Percentiles rank a stretch among this genome's conserved stretches.
Conservation (phyloP, 2,113 vertebrate species). For the Gambusia affinis region DNA sequence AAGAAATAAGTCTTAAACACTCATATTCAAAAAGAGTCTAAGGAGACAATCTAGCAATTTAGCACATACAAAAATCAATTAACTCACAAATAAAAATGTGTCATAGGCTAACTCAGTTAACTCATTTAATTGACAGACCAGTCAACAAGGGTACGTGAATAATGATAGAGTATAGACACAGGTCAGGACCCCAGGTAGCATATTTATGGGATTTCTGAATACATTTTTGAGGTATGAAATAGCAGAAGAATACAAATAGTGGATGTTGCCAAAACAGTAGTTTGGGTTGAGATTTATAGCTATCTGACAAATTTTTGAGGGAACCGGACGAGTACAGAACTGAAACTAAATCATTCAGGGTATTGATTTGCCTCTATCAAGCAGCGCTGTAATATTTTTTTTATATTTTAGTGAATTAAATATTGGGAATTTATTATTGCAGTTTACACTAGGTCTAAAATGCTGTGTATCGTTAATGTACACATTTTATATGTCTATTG, state of each 20-base stretch:
- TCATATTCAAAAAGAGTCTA: constrained; percentile 41
- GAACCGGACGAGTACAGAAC: constrained; percentile 76
- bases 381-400: constrained; percentile 15
- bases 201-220: constrained; percentile 29
- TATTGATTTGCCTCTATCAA: constrained; percentile 65
- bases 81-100: neutral
- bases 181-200: constrained; percentile 45
- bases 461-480: no score
- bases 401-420: constrained; percentile 13
- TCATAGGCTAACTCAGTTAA: neutral
- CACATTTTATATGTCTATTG: no score
- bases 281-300: constrained; percentile 65
- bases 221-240: constrained; percentile 50
- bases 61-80: neutral
- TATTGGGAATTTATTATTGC: constrained; percentile 4
- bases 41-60: constrained; percentile 17
- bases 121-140: neutral
- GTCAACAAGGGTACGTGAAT: constrained; percentile 3
- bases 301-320: constrained; percentile 70
- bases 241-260: constrained; percentile 59
- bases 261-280: constrained; percentile 49
- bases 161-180: constrained; percentile 25
- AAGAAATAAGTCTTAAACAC: constrained; percentile 44
- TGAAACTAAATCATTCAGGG: constrained; percentile 72
- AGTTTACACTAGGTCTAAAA: neutral